Evolutionary conservation across 2,113 vertebrate species (phyloP).

Genomic region (Cettia cetti): DNA sequence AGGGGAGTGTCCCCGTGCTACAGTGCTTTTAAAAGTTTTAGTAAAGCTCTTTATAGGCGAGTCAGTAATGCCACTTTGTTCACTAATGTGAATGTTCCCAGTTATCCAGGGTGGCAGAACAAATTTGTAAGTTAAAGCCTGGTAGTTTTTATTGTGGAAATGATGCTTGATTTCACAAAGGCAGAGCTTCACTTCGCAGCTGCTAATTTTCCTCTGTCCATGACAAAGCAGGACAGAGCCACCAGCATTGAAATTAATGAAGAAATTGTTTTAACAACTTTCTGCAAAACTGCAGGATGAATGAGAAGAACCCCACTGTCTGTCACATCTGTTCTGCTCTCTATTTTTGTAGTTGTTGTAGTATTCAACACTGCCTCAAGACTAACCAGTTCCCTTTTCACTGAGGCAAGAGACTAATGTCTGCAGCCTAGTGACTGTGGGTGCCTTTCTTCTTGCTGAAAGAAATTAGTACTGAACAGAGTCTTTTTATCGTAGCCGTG

Average conservation of each 20-base stretch:
- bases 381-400: neutral
- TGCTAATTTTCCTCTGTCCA: slow-evolving; percentile 69
- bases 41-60: neutral
- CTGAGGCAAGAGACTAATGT: neutral
- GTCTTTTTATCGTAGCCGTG: neutral
- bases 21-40: neutral
- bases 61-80: neutral
- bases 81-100: neutral
- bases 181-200: slow-evolving; percentile 59
- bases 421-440: neutral
- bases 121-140: neutral
- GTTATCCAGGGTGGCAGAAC: neutral
- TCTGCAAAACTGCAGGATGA: slow-evolving; percentile 69
- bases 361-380: neutral
- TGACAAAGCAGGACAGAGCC: slow-evolving; percentile 72
- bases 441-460: slow-evolving; percentile 24
- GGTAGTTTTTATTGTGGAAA: neutral
- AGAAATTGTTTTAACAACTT: slow-evolving; percentile 61
- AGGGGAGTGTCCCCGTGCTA: neutral
- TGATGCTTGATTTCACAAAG: neutral
- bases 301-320: neutral
- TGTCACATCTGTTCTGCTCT: neutral
- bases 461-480: neutral
- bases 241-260: slow-evolving; percentile 71
- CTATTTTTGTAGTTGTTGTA: neutral